Evolutionary conservation across 2,888 invertebrate species (phyloP).

Genomic region (Aradus depressus): DNA sequence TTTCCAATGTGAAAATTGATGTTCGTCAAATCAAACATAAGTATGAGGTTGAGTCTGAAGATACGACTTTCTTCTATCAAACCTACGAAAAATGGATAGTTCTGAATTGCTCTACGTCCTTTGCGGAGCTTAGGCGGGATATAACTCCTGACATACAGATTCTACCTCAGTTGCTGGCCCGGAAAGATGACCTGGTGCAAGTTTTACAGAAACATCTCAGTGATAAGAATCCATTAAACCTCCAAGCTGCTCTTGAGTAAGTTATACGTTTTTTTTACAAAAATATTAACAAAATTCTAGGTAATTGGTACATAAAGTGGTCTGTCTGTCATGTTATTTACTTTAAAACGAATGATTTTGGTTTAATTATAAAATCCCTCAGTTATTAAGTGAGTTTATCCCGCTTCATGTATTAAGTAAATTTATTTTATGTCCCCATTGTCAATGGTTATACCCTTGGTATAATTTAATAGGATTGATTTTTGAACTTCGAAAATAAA

Average conservation of each 20-base stretch:
- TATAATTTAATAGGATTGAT: too few species aligned
- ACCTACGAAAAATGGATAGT: conserved; percentile 80
- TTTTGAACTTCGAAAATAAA: too few species aligned
- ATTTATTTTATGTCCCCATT: too few species aligned
- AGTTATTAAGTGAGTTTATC: neutral
- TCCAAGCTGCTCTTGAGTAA: conserved; percentile 79
- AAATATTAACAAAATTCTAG: neutral
- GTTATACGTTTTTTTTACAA: conserved; percentile 36
- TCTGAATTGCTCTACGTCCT: conserved; percentile 75
- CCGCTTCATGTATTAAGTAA: too few species aligned
- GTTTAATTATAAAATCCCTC: neutral
- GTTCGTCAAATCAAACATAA: conserved; percentile 73
- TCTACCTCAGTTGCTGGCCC: conserved; percentile 70
- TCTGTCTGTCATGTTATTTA: neutral
- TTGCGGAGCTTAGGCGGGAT: conserved; percentile 61
- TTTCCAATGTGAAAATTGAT: conserved; percentile 74
- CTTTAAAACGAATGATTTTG: neutral
- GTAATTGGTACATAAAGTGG: neutral
- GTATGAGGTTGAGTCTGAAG: conserved; percentile 52
- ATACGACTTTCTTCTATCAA: conserved; percentile 65
- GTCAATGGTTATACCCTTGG: too few species aligned
- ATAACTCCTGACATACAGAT: conserved; percentile 60
- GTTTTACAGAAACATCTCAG: conserved; percentile 61
- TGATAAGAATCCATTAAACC: conserved; percentile 56
- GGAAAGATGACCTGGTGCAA: conserved; percentile 63